Evolutionary conservation across 1,140 invertebrate genomes (phyloP), one percentile per base, ranked within the genome.

Genomic region (Triops longicaudatus): DNA sequence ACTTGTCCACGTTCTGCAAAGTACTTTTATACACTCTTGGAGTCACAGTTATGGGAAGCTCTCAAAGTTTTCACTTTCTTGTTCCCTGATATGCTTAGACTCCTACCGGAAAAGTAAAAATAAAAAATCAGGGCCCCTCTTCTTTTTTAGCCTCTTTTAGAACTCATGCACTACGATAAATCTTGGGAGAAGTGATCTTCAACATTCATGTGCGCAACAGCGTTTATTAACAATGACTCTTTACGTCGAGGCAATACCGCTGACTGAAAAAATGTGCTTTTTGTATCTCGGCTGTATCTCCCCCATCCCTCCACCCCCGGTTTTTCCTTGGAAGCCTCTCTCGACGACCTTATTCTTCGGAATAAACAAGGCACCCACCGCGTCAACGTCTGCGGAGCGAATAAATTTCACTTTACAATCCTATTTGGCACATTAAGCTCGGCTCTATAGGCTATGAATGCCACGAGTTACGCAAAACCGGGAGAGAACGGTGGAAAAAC

Each of bases 381-480:
- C 74, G 27, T 43, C 44, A 44, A 44, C 27, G 74, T 44, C 37
- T 75, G 37, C 74, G 37, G 44, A 31, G 37, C 37, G 74, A 75
- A 75, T 75, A 75, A 75, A 75, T 75, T 75, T 75, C 74, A 75
- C 44, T 75, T 75, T 75, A 75, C 74, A 75, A 75, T 75, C 37
- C 74, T 75, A 75, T 75, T 75, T 75, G 74, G 74, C 74, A 44
- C 74, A 75, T 75, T 75, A 75, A 63, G 50, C 50, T 63, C 17
- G 50, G 50, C 50, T 63, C 50, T 63, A 63, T 41, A 75, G 74
- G 74, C 74, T 44, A 75, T 75, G 74, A 75, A 41, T 75, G 74
- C 74, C 74, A 75, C 22, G 37, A 22, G 74, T 75, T 43, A 75
- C 37, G 41, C 74, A 44, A 28, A 41, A 41, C n/a, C 44, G 74